Base-by-base conservation (phyloP, 2,888 invertebrate genomes). In the Lomographa bimaculata region DNA sequence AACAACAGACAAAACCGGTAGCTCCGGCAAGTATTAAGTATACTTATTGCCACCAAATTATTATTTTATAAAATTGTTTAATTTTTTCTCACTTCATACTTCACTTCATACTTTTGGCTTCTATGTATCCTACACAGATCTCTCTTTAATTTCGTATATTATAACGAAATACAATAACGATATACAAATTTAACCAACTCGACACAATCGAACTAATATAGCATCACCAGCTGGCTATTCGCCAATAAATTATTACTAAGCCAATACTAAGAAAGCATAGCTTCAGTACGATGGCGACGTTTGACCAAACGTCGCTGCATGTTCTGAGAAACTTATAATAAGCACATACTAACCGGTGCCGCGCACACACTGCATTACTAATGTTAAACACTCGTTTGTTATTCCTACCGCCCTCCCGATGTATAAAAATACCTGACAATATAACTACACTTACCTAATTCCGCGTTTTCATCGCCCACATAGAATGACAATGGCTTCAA, bases 391-490 rank as follows among this genome's bases (percentile, higher is more conserved):
- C 11, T 8, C 29, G 35, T 35, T 41, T 29, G 29, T 9, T 29
- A 41, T 41, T 24, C 41, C 28, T 20, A 23, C 20, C 30, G 14
- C 18, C 26, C 36, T 10, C 19, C 12, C 34, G n/a, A 10, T 16
- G 17, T 27, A 14, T 10, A 17, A 20, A 24, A 14, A 34, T 34
- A 40, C 40, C 28, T 28, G n/a, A 16, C 33, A 17, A 21, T 33
- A 37, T 10, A 27, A 33, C 8, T 41, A 41, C 29, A 25, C 30
- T 41, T 26, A 30, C 35, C 29, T 36, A 27, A 42, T 42, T 42
- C 42, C 36, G 42, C 36, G 26, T 42, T 26, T 35, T 4, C 5
- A 11, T n/a, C 8, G 16, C 3, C 7, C 20, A 14, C 12, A 2
- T 4, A 5, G 41, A 35, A 41, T 41, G 21, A 5, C 24, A 30